Conservation (phyloP, 1,140 invertebrate genomes). For the Drosophila quadrilineata region DNA sequence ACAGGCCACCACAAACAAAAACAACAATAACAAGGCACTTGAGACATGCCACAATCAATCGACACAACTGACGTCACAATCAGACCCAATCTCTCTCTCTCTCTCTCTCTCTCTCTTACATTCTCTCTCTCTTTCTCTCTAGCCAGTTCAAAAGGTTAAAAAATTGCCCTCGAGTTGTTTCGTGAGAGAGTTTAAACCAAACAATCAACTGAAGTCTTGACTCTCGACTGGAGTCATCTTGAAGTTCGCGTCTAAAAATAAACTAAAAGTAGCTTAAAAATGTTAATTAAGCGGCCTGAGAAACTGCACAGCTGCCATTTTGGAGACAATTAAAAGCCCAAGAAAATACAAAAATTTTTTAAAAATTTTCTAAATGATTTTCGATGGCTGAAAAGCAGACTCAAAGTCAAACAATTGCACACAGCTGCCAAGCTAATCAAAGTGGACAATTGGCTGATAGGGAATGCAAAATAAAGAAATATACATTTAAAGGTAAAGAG, state of each 20-base stretch:
- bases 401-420: conserved; percentile 10
- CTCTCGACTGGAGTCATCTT: not conserved
- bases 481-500: not conserved
- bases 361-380: not conserved
- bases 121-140: conserved; percentile 8
- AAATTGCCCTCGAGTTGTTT: conserved; percentile 35
- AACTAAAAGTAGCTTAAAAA: not conserved
- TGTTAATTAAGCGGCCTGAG: conserved; percentile 19
- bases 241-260: conserved; percentile 3
- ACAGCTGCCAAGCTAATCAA: conserved; percentile 37
- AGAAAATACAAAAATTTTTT: not conserved
- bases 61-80: conserved; percentile 49
- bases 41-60: conserved; percentile 38
- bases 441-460: conserved; percentile 46
- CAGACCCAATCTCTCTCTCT: conserved; percentile 3
- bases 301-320: not conserved
- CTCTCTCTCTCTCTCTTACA: not conserved
- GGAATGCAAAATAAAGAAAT: not conserved
- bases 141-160: conserved; percentile 71
- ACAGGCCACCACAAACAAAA: conserved; percentile 39
- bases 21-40: conserved; percentile 24
- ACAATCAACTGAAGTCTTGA: not conserved
- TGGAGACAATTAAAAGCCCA: not conserved
- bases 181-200: conserved; percentile 57
- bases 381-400: not conserved